These are phyloP conservation scores for Plemyria rubiginata DNA, from an alignment of 2,888 invertebrate genomes.

Conservation along the genomic window DNA sequence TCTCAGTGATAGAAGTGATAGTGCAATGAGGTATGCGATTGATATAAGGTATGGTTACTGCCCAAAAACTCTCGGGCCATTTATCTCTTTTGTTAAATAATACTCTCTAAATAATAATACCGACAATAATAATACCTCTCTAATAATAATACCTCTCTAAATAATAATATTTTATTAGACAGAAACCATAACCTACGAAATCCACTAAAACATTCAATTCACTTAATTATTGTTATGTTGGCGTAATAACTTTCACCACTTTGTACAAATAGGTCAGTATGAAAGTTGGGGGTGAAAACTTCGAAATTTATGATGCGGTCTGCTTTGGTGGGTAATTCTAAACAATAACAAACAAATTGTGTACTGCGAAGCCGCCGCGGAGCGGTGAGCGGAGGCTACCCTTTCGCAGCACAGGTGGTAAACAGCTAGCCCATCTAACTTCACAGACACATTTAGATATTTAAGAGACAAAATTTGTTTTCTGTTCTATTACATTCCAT, in stretches of 20 bases:
- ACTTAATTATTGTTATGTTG: conserved; percentile 45
- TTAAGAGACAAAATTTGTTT: too few species aligned
- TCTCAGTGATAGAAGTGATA: too few species aligned
- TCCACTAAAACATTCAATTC: conserved; percentile 32
- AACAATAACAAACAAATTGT: conserved; percentile 75
- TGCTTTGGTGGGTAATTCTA: conserved; percentile 71
- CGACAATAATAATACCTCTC: too few species aligned
- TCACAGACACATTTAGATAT: too few species aligned
- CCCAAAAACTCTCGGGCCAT: too few species aligned
- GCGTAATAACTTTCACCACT: conserved; percentile 59
- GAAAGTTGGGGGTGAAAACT: conserved; percentile 66
- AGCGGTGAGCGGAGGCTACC: conserved; percentile 43
- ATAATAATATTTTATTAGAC: too few species aligned
- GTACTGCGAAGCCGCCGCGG: conserved; percentile 43
- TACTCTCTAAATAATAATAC: too few species aligned
- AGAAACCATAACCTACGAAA: conserved; percentile 1
- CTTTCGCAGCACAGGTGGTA: background rate
- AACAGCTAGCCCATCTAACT: conserved; percentile 23
- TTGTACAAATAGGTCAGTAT: conserved; percentile 62
- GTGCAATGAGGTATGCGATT: too few species aligned
- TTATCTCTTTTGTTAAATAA: too few species aligned
- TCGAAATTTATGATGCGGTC: conserved; percentile 68
- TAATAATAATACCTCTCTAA: too few species aligned
- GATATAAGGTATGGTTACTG: too few species aligned
- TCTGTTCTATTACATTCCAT: too few species aligned